Evolutionary conservation across 2,797 vertebrate species (phyloP).

Genomic region (Nasua narica): DNA sequence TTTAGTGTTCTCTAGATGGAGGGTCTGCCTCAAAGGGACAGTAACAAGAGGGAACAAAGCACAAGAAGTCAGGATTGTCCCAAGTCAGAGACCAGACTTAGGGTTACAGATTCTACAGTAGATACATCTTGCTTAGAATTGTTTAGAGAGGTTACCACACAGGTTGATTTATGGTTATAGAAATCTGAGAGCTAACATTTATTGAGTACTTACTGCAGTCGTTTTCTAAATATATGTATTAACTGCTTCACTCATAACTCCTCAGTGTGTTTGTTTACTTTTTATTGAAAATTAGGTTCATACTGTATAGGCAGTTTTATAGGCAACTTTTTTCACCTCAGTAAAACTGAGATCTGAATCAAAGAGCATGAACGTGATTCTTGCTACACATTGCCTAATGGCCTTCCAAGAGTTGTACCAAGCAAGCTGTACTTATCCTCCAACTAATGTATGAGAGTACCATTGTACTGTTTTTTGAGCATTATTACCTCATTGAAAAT

Average conservation of each 20-base stretch:
- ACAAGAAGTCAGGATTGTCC: not conserved
- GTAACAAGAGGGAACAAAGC: not conserved
- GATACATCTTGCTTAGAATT: not conserved
- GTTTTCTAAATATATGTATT: not conserved
- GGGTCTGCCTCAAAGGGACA: not conserved
- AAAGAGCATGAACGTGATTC: not conserved
- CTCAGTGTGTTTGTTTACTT: not conserved
- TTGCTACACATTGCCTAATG: not conserved
- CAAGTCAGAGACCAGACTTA: not conserved
- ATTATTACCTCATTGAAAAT: not conserved
- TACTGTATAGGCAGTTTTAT: not conserved
- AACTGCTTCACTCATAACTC: not conserved
- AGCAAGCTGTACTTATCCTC: not conserved
- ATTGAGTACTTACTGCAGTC: not conserved
- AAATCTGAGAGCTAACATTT: not conserved
- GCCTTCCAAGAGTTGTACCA: not conserved
- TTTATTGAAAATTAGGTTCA: not conserved
- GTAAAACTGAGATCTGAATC: not conserved
- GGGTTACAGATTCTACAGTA: not conserved
- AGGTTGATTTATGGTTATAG: not conserved
- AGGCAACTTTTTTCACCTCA: not conserved
- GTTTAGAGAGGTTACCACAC: not conserved
- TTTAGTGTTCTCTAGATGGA: not conserved
- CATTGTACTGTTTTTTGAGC: not conserved
- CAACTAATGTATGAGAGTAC: not conserved